Conservation (phyloP, 2,113 vertebrate genomes). For the Scopus umbretta region DNA sequence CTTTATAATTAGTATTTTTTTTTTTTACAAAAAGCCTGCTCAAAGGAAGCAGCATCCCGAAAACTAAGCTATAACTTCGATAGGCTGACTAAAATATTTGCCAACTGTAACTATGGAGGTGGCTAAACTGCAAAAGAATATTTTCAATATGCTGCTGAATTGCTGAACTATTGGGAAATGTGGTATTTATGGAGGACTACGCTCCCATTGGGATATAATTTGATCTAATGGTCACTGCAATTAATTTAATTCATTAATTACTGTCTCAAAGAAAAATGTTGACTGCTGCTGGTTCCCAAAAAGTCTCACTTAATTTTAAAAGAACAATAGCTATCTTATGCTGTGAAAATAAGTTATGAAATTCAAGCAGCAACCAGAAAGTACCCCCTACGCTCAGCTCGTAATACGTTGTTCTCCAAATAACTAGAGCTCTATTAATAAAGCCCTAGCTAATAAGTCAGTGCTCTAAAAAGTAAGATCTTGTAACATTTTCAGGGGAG, state of each 20-base stretch:
- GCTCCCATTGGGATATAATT: neutral
- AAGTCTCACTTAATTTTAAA: neutral
- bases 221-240: neutral
- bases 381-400: neutral
- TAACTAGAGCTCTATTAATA: neutral
- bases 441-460: neutral
- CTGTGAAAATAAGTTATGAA: neutral
- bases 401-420: neutral
- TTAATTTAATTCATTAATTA: neutral
- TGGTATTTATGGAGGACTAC: neutral
- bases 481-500: neutral
- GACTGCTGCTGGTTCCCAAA: neutral
- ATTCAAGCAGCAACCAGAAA: neutral
- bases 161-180: neutral
- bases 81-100: neutral
- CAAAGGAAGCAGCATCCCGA: neutral
- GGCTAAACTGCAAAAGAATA: neutral
- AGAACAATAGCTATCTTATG: neutral
- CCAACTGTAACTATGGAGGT: neutral
- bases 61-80: neutral
- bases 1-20: neutral
- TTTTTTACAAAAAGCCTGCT: neutral
- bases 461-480: neutral
- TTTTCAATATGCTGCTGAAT: neutral
- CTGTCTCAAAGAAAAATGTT: neutral